Conservation (phyloP, 2,113 vertebrate species). For the Leucopternis melanops region DNA sequence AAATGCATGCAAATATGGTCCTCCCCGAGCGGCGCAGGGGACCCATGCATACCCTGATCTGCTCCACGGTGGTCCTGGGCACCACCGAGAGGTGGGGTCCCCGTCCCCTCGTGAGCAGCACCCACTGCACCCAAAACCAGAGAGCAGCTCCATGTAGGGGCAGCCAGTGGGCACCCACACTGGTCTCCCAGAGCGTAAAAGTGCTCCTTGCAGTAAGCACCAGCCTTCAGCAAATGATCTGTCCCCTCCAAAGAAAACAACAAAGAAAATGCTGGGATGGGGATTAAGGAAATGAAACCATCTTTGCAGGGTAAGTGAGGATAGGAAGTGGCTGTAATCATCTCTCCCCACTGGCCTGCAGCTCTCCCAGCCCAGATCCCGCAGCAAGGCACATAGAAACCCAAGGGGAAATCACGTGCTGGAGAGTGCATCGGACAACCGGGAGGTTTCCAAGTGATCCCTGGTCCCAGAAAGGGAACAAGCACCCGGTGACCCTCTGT, state of each 20-base stretch:
- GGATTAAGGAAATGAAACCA: slow-evolving; percentile 8
- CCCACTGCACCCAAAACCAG: not conserved
- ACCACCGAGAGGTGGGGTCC: not conserved
- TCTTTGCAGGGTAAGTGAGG: not conserved
- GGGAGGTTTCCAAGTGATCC: not conserved
- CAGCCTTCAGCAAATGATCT: not conserved
- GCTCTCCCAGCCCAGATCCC: not conserved
- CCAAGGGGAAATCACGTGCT: not conserved
- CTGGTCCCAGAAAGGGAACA: not conserved
- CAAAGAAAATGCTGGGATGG: not conserved
- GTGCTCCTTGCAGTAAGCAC: not conserved
- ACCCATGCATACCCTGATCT: not conserved
- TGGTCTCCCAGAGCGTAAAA: not conserved
- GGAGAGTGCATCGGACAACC: fast-evolving
- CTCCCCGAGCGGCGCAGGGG: not conserved
- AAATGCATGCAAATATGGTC: not conserved
- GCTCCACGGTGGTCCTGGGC: fast-evolving
- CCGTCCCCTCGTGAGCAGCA: fast-evolving
- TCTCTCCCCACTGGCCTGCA: not conserved
- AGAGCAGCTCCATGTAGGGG: not conserved
- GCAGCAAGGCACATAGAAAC: not conserved
- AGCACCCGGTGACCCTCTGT: fast-evolving
- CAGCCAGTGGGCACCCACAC: not conserved
- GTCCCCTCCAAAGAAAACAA: not conserved
- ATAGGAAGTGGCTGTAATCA: slow-evolving; percentile 18